Evolutionary conservation across 1,140 invertebrate species (phyloP), one percentile per base, ranked within the genome.

Genomic region (Heliothis subflexa): DNA sequence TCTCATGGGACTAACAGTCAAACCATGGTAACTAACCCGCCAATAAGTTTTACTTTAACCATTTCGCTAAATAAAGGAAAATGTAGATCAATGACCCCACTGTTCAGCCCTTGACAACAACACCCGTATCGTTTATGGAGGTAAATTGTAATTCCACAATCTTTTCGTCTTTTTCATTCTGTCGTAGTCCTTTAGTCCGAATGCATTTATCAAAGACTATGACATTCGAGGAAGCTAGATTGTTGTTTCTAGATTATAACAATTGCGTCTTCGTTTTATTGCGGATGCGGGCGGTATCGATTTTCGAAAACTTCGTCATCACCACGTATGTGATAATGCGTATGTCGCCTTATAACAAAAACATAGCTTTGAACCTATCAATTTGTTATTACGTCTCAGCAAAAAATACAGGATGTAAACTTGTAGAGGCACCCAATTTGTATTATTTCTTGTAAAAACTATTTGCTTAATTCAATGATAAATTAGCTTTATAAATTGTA

Each of bases 201-300:
- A 28, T 28, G 28, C 33, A 33, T 7, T 5, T 33, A 33, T 3
- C 21, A 21, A 16, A 25, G 1, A 25, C 21, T 10, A 57, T 13
- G 3, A 57, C 52, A 16, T 18, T 9, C 2, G 0, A 16, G 21
- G 21, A 57, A 25, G 18, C 11, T 13, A 25, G 18, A 57, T 54
- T 18, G 2, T 25, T 7, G 3, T 2, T 12, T 3, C 21, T 13
- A 18, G 54, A 57, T 57, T 57, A 3, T 28, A 57, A 57, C 55
- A 28, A 57, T 12, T 57, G 55, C 55, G 25, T 10, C 16, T 55
- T 57, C 55, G 21, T 11, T 57, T 57, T 57, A 3, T 12, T 49
- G 40, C 59, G 72, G 57, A 75, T 75, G 72, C 72, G 72, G 72
- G 72, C 21, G 28, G 1, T 62, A 75, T 62, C 28, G 71, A 74